Evolutionary conservation across 2,888 invertebrate genomes (phyloP).

Genomic region (Diploptera punctata): DNA sequence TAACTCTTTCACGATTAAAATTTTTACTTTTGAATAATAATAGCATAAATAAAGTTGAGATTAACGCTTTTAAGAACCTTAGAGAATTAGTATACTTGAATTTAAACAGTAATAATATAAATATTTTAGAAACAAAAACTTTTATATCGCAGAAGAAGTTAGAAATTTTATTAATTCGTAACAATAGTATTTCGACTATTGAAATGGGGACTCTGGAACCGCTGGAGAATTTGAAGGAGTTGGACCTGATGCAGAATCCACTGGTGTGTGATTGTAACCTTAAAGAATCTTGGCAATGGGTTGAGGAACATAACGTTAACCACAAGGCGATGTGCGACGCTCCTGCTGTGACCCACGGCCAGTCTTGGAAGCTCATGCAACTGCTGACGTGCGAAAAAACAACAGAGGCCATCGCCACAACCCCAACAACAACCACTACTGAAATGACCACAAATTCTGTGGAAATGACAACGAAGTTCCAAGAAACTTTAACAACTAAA

Average conservation of each 20-base stretch:
- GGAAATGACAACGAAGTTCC: no score
- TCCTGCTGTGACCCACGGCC: neutral
- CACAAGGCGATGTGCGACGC: neutral
- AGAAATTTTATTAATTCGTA: neutral
- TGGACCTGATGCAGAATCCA: neutral
- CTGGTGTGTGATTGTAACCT: slow-evolving; percentile 6
- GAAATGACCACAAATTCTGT: neutral
- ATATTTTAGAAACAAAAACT: neutral
- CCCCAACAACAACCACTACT: neutral
- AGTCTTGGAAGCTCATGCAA: neutral
- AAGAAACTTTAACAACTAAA: no score
- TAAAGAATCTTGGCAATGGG: neutral
- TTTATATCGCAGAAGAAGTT: neutral
- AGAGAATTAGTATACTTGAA: neutral
- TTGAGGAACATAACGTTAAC: neutral
- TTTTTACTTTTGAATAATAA: neutral
- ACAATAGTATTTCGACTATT: neutral
- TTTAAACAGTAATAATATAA: neutral
- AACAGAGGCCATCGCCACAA: neutral
- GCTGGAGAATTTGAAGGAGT: neutral
- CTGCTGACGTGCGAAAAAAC: neutral
- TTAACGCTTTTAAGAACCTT: neutral
- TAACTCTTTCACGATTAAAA: neutral
- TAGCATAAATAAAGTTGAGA: neutral
- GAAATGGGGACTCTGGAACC: neutral